Base-by-base conservation (phyloP, 92 coral and sea anemone genomes). In the Zoanthus sociatus region DNA sequence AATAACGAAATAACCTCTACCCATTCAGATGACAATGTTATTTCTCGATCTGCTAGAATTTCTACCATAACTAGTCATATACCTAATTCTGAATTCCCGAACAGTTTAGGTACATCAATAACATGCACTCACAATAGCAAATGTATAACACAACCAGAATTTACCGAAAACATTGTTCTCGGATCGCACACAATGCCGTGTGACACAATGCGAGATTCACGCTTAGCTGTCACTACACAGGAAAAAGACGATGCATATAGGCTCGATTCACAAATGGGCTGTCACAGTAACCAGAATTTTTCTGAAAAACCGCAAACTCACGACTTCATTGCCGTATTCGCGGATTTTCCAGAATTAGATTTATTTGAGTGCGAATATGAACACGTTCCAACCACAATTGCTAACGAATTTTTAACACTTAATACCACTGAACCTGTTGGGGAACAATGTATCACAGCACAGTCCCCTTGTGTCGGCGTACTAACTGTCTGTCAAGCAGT, bases 31-130 rank as follows among this genome's bases (percentile, higher is more conserved):
- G 3, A 60, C 66, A 60, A 60, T 60, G 66, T 60, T 0, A 16
- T 15, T 60, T 60, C 66, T 60, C 42, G 42, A 37, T 50, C 55
- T 50, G 55, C 55, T 50, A 50, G 9, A 50, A 50, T 50, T 50
- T 50, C 55, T 60, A 60, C 5, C 66, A 60, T 60, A 60, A 60
- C 66, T 60, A 60, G 66, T 60, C 66, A 60, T 60, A 60, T 60
- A 60, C 66, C 66, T 60, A 60, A 60, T 60, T 60, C 66, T 60
- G 66, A 11, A 60, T 60, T 60, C 66, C 66, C 66, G 66, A 72
- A 72, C 77, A 72, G 21, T 72, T 72, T 72, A 44, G 26, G 53
- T 45, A 16, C 30, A 72, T 18, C 1, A 9, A 72, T 71, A 33
- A 33, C 17, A 60, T 60, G 18, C 66, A 60, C 66, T 60, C 7